Evolutionary conservation across 2,888 invertebrate genomes (phyloP), one percentile per base, ranked within the genome.

Genomic region (Agrotis exclamationis): DNA sequence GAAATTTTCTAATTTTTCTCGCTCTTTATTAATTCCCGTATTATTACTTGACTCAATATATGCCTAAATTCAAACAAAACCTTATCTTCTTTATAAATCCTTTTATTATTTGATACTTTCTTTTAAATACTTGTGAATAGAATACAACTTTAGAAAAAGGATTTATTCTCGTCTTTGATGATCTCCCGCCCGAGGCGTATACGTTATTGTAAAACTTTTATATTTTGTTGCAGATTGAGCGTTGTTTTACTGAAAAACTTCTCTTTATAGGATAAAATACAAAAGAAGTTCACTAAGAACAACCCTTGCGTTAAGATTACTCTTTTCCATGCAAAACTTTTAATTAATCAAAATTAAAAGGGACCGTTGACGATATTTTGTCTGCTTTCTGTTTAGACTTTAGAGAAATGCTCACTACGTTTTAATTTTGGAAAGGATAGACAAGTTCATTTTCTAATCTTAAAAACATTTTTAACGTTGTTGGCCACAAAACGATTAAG

Each of bases 201-300:
- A 95, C 94, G 91, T 93, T 95, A 94, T 94, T 94, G 92, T 93
- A 82, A 94, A 96, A 96, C 93, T 96, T 96, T 96, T 95, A 95
- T 95, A 95, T 95, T 95, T 93, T 93, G 93, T 91, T 93, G 92
- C 92, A 93, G 93, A 94, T 94, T 93, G 89, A 91, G 91, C 93
- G 91, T 94, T 96, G 95, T 95, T 95, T 94, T 92, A 94, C 93
- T 92, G 93, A 94, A 94, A 94, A 95, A 94, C 92, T 94, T 94
- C 91, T 92, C 90, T 94, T 90, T 92, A 91, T 92, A 92, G 92
- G 90, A 93, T 93, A 90, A 94, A 94, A 94, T 91, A 95, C 94
- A 95, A 95, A 95, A 95, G 95, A 94, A 94, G 89, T 94, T 94
- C 87, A 88, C 89, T 88, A 84, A 91, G 90, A 90, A 93, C 90